These are phyloP conservation scores for Cottoperca gobio DNA, from an alignment of 2,797 vertebrate genomes.

Conservation along the genomic window DNA sequence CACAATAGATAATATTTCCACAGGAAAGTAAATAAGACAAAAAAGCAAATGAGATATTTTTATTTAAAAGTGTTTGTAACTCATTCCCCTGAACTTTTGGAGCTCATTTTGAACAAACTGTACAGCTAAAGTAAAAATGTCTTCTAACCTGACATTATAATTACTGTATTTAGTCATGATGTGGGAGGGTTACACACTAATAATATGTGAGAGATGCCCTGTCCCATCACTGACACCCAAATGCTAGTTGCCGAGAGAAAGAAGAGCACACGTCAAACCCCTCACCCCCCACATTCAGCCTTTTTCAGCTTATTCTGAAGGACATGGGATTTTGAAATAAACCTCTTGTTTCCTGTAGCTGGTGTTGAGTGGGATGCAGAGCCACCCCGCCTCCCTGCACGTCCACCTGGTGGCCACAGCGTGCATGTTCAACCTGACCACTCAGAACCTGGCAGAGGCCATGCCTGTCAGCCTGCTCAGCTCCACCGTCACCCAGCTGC, in stretches of 20 bases:
- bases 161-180: slow-evolving; percentile 24
- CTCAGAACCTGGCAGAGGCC: slow-evolving; percentile 88
- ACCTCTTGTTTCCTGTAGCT: slow-evolving; percentile 80
- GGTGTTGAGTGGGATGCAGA: slow-evolving; percentile 91
- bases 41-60: not conserved
- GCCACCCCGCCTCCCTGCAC: slow-evolving; percentile 88
- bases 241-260: not conserved
- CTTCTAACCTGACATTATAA: slow-evolving; percentile 21
- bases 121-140: slow-evolving; percentile 4
- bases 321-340: not conserved
- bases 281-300: not conserved
- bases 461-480: slow-evolving; percentile 91
- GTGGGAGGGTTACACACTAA: slow-evolving; percentile 12
- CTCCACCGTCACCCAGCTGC: slow-evolving; percentile 87
- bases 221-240: not conserved
- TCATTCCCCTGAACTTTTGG: not conserved
- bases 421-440: slow-evolving; percentile 93
- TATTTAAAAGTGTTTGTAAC: not conserved
- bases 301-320: not conserved
- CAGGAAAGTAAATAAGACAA: no score
- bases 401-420: slow-evolving; percentile 92
- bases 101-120: slow-evolving; percentile 22
- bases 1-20: no score
- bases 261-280: not conserved
- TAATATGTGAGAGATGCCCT: not conserved